Evolutionary conservation across 2,113 vertebrate species (phyloP), one percentile per base, ranked within the genome.

Genomic region (Pogonocichla stellata): DNA sequence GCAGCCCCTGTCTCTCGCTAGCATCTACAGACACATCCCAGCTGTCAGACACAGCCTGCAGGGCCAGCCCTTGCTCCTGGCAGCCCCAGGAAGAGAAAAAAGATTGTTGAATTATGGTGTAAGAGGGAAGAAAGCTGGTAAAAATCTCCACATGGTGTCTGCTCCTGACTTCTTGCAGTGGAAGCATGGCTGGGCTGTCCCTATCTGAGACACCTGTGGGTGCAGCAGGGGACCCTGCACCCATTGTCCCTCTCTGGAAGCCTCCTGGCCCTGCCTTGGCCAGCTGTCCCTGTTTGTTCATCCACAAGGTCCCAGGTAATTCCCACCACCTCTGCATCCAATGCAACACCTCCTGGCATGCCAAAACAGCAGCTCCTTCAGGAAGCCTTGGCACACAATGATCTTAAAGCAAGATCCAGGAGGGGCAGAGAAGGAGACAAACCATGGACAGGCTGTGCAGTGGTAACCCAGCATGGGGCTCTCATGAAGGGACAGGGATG

Each of bases 191-290:
- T 66, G 33, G 23, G 53, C 67, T 54, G 18, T 23, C 11, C 5
- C 51, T 42, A 0, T 4, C 26, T 56, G 60, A 69, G 70, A 42
- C 15, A 36, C 14, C 2, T 4, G 19, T 13, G 40, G 33, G 40
- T 42, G 26, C 36, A 73, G 50, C 13, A 3, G 33, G 18, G n/a
- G 3, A 47, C n/a, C 15, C 5, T 26, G 38, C 2, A 8, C 18
- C 47, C 42, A 33, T 4, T 0, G 0, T 6, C 25, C n/a, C 19
- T 60, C 5, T 1, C 51, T 0, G 0, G 62, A 19, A 3, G 0
- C 20, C 69, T 54, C 23, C 62, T 10, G 5, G 10, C 50, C 29
- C 26, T 42, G 36, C 33, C 57, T 48, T 6, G 14, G 42, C 36
- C 8, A 3, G 11, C 24, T 36, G 12, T 8, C 47, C 57, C 34